Conservation (phyloP, 2,797 vertebrate genomes). For the Oreochromis grahami region DNA sequence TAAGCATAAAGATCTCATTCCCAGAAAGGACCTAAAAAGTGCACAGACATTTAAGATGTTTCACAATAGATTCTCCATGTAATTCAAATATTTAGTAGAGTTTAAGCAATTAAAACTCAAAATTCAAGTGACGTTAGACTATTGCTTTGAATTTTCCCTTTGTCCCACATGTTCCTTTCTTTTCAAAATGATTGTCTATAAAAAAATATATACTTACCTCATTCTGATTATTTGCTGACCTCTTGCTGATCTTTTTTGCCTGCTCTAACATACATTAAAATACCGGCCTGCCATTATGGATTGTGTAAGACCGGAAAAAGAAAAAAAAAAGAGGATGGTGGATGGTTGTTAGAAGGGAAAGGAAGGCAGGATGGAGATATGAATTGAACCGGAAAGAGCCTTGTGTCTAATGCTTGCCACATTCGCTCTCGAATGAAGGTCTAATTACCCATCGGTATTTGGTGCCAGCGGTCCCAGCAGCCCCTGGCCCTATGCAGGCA, state of each 20-base stretch:
- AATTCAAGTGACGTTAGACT: neutral
- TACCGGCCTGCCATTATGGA: neutral
- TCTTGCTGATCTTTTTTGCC: neutral
- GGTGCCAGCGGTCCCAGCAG: constrained; percentile 74
- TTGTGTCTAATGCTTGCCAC: constrained; percentile 78
- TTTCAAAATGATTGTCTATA: neutral
- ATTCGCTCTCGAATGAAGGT: constrained; percentile 74
- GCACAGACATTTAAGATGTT: neutral
- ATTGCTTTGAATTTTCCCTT: neutral
- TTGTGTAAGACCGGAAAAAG: neutral
- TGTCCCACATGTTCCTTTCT: neutral
- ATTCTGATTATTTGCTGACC: neutral
- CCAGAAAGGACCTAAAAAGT: neutral
- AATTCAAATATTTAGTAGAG: neutral
- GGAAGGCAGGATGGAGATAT: constrained; percentile 64
- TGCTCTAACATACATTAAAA: neutral
- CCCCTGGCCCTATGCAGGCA: constrained; percentile 63
- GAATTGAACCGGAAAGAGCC: constrained; percentile 72
- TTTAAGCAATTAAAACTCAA: neutral
- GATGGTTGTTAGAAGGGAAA: constrained; percentile 18
- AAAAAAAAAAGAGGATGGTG: constrained; percentile 14
- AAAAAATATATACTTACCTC: neutral
- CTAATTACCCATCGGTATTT: constrained; percentile 76
- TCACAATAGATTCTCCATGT: neutral
- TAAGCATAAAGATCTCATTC: neutral